Evolutionary conservation across 2,113 vertebrate genomes (phyloP), one percentile per base, ranked within the genome.

Genomic region (Odontesthes bonariensis): DNA sequence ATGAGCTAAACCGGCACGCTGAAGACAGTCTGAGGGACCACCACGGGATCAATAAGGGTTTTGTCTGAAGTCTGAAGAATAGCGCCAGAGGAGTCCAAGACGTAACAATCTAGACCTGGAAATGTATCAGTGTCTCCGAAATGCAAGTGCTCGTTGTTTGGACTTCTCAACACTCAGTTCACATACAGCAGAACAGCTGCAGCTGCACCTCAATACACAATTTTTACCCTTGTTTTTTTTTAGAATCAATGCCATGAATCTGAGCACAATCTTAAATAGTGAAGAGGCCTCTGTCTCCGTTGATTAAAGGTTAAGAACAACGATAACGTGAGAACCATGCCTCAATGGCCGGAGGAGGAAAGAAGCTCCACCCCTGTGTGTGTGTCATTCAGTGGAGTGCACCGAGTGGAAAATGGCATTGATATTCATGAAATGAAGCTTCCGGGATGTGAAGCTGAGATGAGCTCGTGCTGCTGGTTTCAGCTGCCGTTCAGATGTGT

Each of bases 351-450:
- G 64, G 16, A 59, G 56, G 60, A 58, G 55, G 61, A 61, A 38
- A 31, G 23, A 49, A 42, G 13, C 33, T 47, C 27, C 4, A 7
- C 44, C 20, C 32, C 32, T 2, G 6, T 23, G 47, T 46, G 47
- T 46, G 47, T n/a, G 19, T 82, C 66, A 52, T 11, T 67, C 53
- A 47, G 42, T 55, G 67, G 42, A 16, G 53, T 75, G 52, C 54
- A 49, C 47, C 14, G 22, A 81, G 64, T 55, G 57, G 60, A 72
- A 83, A 79, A 79, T 58, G 19, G 69, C 74, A 60, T 19, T 77
- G 51, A 74, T 64, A 38, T 81, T 62, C 13, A 68, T 73, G 69
- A 53, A 72, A 73, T 75, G 8, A 79, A 73, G 46, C 49, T 55
- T 63, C 42, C 33, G 31, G 46, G 32, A 73, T 52, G 62, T 56